Percentiles rank a stretch among this genome's conserved stretches.
Conservation (phyloP, 2,797 vertebrate genomes). For the Orientallactaga sibirica region DNA sequence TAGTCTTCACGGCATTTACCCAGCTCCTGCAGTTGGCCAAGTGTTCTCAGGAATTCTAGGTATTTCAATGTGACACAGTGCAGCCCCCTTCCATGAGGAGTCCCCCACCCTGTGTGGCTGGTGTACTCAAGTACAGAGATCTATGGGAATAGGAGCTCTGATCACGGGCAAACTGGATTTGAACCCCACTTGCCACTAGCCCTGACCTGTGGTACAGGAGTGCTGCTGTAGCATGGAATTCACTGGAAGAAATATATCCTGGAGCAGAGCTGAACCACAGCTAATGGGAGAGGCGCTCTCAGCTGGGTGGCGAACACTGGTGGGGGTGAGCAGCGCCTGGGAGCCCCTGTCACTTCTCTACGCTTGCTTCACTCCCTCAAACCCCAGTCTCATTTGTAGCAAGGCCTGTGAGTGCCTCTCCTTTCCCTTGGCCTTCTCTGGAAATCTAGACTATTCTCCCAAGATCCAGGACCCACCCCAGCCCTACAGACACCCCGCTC, state of each 20-base stretch:
- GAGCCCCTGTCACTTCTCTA: not conserved
- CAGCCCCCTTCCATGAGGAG: not conserved
- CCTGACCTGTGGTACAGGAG: not conserved
- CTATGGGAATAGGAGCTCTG: not conserved
- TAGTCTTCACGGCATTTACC: fast-evolving
- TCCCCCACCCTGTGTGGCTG: not conserved
- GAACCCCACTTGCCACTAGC: not conserved
- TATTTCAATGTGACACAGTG: not conserved
- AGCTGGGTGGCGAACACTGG: not conserved
- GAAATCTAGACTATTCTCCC: not conserved
- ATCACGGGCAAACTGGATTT: not conserved
- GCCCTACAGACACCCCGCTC: not conserved
- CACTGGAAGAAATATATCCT: not conserved
- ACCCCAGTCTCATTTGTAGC: not conserved
- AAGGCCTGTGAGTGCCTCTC: fast-evolving
- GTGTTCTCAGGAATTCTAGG: not conserved
- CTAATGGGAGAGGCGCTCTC: not conserved
- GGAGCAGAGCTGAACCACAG: not conserved
- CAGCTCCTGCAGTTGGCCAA: not conserved
- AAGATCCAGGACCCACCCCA: not conserved
- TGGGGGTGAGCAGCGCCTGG: not conserved
- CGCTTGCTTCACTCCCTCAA: not conserved
- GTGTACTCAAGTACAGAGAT: not conserved
- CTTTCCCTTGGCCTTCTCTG: not conserved
- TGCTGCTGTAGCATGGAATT: too few relatives aligned